Evolutionary conservation across 2,797 vertebrate genomes (phyloP).

Genomic region (Prunella strophiata): DNA sequence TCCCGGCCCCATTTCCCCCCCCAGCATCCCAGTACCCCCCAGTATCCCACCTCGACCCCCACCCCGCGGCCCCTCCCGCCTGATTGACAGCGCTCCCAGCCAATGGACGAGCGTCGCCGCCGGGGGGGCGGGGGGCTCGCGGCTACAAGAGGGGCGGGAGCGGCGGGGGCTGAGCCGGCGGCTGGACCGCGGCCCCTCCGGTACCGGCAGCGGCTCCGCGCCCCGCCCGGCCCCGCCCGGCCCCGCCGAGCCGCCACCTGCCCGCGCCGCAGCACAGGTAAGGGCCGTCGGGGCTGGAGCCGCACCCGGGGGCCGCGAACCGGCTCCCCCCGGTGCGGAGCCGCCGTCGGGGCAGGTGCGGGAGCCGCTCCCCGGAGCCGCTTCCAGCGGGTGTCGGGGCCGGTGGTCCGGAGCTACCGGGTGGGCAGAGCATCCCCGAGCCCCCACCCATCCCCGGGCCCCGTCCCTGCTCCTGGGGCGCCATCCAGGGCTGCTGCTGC

Average conservation of each 20-base stretch:
- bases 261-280: neutral
- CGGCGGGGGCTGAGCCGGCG: neutral
- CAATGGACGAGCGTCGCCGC: neutral
- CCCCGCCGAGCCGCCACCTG: neutral
- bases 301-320: no score
- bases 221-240: neutral
- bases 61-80: neutral
- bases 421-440: neutral
- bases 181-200: constrained; percentile 8
- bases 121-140: neutral
- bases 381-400: neutral
- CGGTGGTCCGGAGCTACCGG: neutral
- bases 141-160: constrained; percentile 17
- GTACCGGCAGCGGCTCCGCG: neutral
- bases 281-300: neutral
- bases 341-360: neutral
- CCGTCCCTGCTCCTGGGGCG: neutral
- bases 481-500: neutral
- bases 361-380: neutral
- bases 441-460: neutral
- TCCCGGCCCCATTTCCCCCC: neutral
- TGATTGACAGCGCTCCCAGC: neutral
- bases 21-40: neutral
- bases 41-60: neutral
- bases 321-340: neutral